These are phyloP conservation scores for Lithobates sylvaticus DNA, from an alignment of 2,797 vertebrate genomes.

Conservation along the genomic window DNA sequence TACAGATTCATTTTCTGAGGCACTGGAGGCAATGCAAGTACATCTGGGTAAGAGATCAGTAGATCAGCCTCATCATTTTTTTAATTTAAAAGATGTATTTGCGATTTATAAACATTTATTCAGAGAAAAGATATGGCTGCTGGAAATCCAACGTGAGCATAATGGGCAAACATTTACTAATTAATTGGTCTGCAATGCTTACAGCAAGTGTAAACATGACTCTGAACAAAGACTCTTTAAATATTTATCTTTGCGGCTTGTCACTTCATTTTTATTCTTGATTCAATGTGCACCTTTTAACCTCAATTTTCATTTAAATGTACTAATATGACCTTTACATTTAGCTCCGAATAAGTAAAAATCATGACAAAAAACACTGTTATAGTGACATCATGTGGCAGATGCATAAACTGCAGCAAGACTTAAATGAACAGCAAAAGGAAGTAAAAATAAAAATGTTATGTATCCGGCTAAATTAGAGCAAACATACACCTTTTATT, in stretches of 20 bases:
- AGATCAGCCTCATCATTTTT: background rate
- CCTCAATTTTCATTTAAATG: background rate
- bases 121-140: background rate
- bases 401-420: background rate
- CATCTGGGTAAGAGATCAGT: too few species aligned
- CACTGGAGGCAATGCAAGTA: background rate
- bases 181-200: too few species aligned
- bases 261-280: background rate
- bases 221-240: background rate
- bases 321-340: conserved; percentile 8
- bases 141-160: too few species aligned
- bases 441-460: background rate
- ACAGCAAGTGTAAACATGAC: too few species aligned
- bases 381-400: conserved; percentile 23
- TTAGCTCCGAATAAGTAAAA: background rate
- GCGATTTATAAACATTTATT: background rate
- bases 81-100: background rate
- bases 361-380: background rate
- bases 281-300: background rate
- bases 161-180: too few species aligned
- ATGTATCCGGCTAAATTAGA: too few species aligned
- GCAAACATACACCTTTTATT: too few species aligned
- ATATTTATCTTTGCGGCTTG: background rate
- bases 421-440: background rate
- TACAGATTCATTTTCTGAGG: too few species aligned